Evolutionary conservation across 2,888 invertebrate species (phyloP).

Genomic region (Pterostichus madidus): DNA sequence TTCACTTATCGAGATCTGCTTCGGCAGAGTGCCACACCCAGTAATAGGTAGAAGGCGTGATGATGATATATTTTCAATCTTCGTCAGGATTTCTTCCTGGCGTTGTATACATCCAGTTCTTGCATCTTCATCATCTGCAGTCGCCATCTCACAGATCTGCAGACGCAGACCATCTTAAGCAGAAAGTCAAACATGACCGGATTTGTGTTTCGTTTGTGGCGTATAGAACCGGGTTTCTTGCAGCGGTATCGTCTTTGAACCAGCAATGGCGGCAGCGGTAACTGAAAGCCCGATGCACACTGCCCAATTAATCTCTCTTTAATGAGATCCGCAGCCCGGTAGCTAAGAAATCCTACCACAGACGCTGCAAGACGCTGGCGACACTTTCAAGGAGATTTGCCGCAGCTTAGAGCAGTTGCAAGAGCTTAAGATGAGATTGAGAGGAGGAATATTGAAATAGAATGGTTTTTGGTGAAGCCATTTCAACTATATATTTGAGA

Average conservation of each 20-base stretch:
- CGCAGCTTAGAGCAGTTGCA: too few relatives aligned
- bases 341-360: background rate
- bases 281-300: constrained; percentile 52
- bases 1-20: too few relatives aligned
- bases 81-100: too few relatives aligned
- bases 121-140: background rate
- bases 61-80: too few relatives aligned
- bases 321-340: constrained; percentile 46
- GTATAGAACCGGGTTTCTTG: background rate
- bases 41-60: too few relatives aligned
- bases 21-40: too few relatives aligned
- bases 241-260: constrained; percentile 23
- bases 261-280: background rate
- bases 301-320: constrained; percentile 61
- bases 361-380: background rate
- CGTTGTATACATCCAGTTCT: too few relatives aligned
- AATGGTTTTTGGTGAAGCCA: too few relatives aligned
- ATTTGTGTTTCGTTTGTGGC: constrained; percentile 54
- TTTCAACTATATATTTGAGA: too few relatives aligned
- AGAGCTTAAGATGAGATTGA: too few relatives aligned
- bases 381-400: background rate
- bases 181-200: constrained; percentile 51
- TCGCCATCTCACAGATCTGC: constrained; percentile 5
- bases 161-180: constrained; percentile 1
- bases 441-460: too few relatives aligned